Evolutionary conservation across 2,888 invertebrate species (phyloP).

Genomic region (Willowsia nigromaculata): DNA sequence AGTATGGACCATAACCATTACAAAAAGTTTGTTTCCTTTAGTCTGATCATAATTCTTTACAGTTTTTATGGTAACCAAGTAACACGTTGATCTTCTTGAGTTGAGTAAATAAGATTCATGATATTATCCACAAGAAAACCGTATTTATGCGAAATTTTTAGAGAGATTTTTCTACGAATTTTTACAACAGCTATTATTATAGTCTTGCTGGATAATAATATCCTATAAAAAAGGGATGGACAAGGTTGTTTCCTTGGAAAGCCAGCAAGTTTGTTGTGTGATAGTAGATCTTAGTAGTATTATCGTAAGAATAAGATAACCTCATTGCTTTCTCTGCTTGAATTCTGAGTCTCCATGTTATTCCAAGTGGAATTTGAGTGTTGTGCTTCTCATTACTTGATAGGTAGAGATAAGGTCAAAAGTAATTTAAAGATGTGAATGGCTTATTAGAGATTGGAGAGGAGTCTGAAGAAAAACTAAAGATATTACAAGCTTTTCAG

Average conservation of each 20-base stretch:
- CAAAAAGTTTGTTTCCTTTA: too few relatives aligned
- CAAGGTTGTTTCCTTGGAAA: slow-evolving; percentile 16
- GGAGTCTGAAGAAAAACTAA: too few relatives aligned
- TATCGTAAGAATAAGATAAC: neutral
- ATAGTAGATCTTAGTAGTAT: slow-evolving; percentile 29
- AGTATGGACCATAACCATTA: neutral
- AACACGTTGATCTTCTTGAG: too few relatives aligned
- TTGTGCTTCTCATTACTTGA: neutral
- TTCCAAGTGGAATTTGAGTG: neutral
- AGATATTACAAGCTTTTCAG: neutral
- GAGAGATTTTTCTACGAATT: too few relatives aligned
- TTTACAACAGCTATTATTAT: neutral
- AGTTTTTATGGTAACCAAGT: too few relatives aligned
- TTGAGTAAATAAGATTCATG: too few relatives aligned
- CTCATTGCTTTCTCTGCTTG: neutral
- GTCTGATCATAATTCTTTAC: too few relatives aligned
- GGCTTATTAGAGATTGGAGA: too few relatives aligned
- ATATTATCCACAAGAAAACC: too few relatives aligned
- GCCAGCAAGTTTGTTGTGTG: slow-evolving; percentile 45
- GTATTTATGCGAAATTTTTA: too few relatives aligned
- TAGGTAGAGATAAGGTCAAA: too few relatives aligned
- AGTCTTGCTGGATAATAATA: neutral
- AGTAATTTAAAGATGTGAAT: too few relatives aligned
- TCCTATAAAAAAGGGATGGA: neutral
- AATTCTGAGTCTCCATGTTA: neutral